Conservation (phyloP, 2,113 vertebrate genomes). For the Melanostigma gelatinosum region DNA sequence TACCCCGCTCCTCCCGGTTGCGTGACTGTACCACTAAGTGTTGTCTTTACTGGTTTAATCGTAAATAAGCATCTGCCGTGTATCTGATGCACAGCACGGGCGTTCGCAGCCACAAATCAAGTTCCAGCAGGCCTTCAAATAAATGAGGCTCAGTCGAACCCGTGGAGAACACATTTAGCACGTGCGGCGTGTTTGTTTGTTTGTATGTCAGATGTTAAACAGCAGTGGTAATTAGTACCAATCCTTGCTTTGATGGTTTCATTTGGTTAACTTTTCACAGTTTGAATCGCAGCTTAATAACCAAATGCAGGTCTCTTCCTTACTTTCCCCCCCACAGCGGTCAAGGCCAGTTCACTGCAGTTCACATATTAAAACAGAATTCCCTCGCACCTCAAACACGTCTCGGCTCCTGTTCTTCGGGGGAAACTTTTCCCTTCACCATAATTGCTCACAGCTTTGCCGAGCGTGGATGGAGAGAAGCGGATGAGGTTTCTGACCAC, state of each 20-base stretch:
- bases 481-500: conserved; percentile 50
- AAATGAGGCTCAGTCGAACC: conserved; percentile 74
- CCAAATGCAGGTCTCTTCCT: conserved; percentile 24
- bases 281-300: conserved; percentile 39
- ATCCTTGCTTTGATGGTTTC: conserved; percentile 62
- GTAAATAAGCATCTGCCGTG: conserved; percentile 73
- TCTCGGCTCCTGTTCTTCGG: conserved; percentile 37
- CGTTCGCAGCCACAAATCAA: conserved; percentile 72
- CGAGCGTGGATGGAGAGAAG: conserved; percentile 41
- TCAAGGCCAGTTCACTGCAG: conserved; percentile 41
- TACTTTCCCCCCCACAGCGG: conserved; percentile 20
- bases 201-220: conserved; percentile 70
- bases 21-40: conserved; percentile 65
- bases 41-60: conserved; percentile 62
- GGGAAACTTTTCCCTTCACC: conserved; percentile 30
- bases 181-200: conserved; percentile 67
- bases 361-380: conserved; percentile 29
- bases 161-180: conserved; percentile 67
- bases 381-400: conserved; percentile 25
- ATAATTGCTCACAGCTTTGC: conserved; percentile 45
- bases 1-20: conserved; percentile 16
- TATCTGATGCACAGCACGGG: conserved; percentile 69
- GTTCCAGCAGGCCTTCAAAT: conserved; percentile 69
- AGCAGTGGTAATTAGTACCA: conserved; percentile 72
- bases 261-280: conserved; percentile 39